A percentile compares a stretch with the other conserved stretches of the same genome.
Conservation (phyloP, 2,888 invertebrate species). For the Frankliniella fusca region DNA sequence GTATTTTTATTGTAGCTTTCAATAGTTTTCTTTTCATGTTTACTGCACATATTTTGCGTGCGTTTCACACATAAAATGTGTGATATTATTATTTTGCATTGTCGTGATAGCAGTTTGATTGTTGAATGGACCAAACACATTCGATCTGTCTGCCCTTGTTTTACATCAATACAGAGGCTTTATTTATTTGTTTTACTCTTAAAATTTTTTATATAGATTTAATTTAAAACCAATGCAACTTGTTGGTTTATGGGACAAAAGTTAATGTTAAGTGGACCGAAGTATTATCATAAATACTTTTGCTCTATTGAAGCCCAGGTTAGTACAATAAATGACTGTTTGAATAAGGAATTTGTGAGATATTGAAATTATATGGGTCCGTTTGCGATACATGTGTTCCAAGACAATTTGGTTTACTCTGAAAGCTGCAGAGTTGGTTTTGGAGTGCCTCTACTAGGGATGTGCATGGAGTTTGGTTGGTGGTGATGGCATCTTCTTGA, state of each 20-base stretch:
- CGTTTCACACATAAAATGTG: constrained; percentile 22
- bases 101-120: background rate
- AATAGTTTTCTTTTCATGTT: background rate
- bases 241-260: background rate
- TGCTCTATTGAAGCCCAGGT: too few relatives aligned
- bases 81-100: background rate
- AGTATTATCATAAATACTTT: too few relatives aligned
- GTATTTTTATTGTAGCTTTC: background rate
- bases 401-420: background rate
- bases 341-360: background rate
- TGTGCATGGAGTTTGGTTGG: constrained; percentile 3
- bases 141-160: background rate
- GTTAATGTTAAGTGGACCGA: background rate
- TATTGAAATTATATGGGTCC: background rate
- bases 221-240: background rate
- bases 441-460: background rate
- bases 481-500: constrained; percentile 14
- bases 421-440: background rate
- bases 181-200: constrained; percentile 23
- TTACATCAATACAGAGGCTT: background rate
- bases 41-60: constrained; percentile 28
- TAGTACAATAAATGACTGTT: too few relatives aligned
- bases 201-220: constrained; percentile 21
- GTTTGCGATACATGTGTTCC: constrained; percentile 11
- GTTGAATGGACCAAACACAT: constrained; percentile 10